A percentile compares a stretch with the other conserved stretches of the same genome.
phyloP scores from a whole-genome alignment of 2,888 invertebrate genomes.

The Mimas tiliae region DNA sequence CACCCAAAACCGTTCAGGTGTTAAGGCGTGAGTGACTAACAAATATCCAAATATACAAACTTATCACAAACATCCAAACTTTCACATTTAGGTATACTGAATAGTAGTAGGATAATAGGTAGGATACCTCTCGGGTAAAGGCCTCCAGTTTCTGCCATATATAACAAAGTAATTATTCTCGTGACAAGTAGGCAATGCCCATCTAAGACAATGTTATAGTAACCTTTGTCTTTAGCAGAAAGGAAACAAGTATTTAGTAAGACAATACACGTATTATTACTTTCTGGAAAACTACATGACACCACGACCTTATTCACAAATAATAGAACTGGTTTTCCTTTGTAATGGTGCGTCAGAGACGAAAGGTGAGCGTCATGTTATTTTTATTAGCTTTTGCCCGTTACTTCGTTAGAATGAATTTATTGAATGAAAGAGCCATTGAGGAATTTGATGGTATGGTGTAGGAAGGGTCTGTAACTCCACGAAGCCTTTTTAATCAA shows the following conservation, averaged over 20 bases:
- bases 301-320: background rate
- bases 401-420: background rate
- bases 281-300: background rate
- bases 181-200: background rate
- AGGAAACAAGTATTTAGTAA: background rate
- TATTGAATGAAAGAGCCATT: background rate
- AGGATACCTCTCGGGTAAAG: no score
- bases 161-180: no score
- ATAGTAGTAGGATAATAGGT: no score
- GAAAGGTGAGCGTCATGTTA: background rate
- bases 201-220: background rate
- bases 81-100: no score
- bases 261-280: background rate
- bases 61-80: no score
- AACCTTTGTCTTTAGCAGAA: background rate
- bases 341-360: slow-evolving; percentile 1
- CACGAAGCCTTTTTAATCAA: no score
- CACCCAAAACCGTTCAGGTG: no score
- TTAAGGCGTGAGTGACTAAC: no score
- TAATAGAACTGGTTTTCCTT: slow-evolving; percentile 21
- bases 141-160: no score
- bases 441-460: background rate
- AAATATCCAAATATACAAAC: no score
- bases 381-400: background rate
- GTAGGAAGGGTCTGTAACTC: no score